phyloP scores from a whole-genome alignment of 2,113 vertebrate species.

The Anthoscopus minutus region DNA sequence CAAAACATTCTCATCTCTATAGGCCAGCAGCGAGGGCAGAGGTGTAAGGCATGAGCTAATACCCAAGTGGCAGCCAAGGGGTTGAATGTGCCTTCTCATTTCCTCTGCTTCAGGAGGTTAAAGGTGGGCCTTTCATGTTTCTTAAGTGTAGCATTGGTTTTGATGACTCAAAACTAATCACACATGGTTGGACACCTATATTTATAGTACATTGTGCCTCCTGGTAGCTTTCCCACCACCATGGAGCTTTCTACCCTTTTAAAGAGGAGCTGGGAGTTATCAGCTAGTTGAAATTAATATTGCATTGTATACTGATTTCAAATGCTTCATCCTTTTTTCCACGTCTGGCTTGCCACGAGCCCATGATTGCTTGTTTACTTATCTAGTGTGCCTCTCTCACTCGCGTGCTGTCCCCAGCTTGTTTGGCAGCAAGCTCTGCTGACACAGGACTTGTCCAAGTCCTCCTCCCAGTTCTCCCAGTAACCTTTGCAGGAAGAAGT shows the following conservation, averaged over 20 bases:
- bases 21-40: not conserved
- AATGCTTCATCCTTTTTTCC: not conserved
- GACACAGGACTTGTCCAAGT: not conserved
- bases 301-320: not conserved
- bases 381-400: not conserved
- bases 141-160: conserved; percentile 2
- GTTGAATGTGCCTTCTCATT: conserved; percentile 20
- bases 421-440: not conserved
- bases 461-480: conserved; percentile 28
- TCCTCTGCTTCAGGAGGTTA: not conserved
- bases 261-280: not conserved
- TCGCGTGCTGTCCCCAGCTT: not conserved
- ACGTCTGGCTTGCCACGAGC: not conserved
- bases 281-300: not conserved
- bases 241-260: not conserved
- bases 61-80: not conserved
- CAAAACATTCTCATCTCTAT: not conserved
- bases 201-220: not conserved
- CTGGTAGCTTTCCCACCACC: not conserved
- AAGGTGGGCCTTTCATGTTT: conserved; percentile 36
- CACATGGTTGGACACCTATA: not conserved
- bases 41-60: not conserved
- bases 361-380: not conserved
- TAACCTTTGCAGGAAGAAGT: conserved; percentile 53
- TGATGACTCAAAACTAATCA: conserved; percentile 41